phyloP scores from a whole-genome alignment of 1,140 invertebrate species.

The Pseudomyrmex gracilis region DNA sequence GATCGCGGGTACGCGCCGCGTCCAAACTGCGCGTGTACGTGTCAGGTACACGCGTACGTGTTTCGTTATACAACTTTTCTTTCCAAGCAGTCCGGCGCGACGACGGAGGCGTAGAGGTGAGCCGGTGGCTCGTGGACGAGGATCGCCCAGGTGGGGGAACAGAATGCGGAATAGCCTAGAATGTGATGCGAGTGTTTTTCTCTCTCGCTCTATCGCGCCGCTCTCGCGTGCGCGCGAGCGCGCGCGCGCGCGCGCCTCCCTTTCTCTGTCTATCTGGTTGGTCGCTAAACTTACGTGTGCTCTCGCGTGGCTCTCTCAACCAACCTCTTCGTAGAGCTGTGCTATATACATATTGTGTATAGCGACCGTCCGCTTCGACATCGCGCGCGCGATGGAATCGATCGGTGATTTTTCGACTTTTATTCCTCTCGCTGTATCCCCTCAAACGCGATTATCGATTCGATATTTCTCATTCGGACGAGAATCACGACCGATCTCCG shows the following conservation, averaged over 20 bases:
- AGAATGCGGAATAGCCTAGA: conserved; percentile 87
- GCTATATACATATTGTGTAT: too few species aligned
- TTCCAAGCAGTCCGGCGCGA: conserved; percentile 71
- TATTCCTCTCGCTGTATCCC: not conserved
- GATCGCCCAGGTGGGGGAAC: conserved; percentile 81
- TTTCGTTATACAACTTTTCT: conserved; percentile 80
- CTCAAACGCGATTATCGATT: not conserved
- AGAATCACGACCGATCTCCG: not conserved
- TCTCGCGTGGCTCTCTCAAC: conserved; percentile 39
- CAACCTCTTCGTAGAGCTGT: conserved; percentile 31
- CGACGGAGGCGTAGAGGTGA: conserved; percentile 79
- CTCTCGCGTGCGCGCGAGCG: conserved; percentile 45
- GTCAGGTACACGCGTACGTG: conserved; percentile 72
- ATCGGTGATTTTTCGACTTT: not conserved
- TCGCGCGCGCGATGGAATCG: too few species aligned
- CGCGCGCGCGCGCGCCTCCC: conserved; percentile 49
- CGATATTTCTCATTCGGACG: not conserved
- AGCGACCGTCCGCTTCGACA: not conserved
- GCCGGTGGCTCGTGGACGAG: conserved; percentile 76
- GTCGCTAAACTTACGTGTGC: conserved; percentile 21
- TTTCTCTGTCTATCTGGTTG: conserved; percentile 40
- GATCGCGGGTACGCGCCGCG: not conserved
- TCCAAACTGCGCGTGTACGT: conserved; percentile 47
- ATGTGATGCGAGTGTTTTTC: conserved; percentile 84
- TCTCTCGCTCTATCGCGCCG: conserved; percentile 65